phyloP scores from a whole-genome alignment of 2,888 invertebrate genomes.

The Tillus elongatus region DNA sequence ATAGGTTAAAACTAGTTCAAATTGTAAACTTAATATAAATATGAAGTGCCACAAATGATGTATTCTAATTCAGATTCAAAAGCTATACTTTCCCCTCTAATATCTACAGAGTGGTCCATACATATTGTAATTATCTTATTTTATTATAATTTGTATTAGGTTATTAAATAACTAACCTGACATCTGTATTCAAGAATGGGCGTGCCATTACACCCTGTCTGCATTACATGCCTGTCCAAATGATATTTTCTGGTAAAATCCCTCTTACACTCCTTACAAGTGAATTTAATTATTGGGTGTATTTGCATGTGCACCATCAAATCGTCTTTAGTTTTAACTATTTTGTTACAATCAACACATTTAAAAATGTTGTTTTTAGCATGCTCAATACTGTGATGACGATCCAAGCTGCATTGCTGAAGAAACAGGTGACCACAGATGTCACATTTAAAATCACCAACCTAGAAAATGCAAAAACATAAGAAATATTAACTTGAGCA shows the following conservation, averaged over 20 bases:
- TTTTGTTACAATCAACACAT: conserved; percentile 58
- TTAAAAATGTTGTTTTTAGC: conserved; percentile 49
- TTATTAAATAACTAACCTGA: no score
- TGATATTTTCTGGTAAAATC: conserved; percentile 70
- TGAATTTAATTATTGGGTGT: conserved; percentile 53
- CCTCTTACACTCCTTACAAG: conserved; percentile 59
- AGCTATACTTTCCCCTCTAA: no score
- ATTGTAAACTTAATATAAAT: no score
- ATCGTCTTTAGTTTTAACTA: conserved; percentile 53
- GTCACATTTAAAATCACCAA: conserved; percentile 47
- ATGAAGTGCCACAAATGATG: no score
- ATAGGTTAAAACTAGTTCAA: no score
- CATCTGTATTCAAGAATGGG: neutral
- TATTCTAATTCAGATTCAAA: no score
- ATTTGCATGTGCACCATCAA: conserved; percentile 59
- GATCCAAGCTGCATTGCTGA: conserved; percentile 53
- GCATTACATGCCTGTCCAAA: conserved; percentile 58
- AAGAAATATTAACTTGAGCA: no score
- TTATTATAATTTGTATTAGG: no score
- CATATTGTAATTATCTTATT: no score
- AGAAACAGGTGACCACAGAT: conserved; percentile 67
- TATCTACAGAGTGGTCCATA: no score
- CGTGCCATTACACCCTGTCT: conserved; percentile 57
- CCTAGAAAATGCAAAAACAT: no score
- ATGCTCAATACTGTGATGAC: conserved; percentile 63